These are phyloP conservation scores for Cyaniris semiargus DNA, from an alignment of 2,888 invertebrate species.

Conservation along the genomic window DNA sequence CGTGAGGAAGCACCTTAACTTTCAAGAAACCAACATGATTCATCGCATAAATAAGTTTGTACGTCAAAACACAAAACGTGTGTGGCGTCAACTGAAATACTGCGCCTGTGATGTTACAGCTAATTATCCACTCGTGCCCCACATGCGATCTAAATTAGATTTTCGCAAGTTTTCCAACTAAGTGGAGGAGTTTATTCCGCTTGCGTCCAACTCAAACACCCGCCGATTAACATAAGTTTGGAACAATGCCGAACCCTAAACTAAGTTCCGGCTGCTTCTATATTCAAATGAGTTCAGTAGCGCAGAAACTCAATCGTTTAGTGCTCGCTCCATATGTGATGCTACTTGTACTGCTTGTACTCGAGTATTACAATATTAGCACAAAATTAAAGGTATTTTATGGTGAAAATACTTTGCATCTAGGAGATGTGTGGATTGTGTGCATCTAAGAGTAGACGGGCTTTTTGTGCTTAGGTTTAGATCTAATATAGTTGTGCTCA, in stretches of 20 bases:
- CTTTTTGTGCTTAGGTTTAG: too few species aligned
- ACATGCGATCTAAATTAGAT: slow-evolving; percentile 56
- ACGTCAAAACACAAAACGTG: slow-evolving; percentile 34
- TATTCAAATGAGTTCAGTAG: slow-evolving; percentile 66
- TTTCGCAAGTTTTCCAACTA: slow-evolving; percentile 54
- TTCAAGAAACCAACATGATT: neutral
- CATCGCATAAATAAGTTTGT: neutral
- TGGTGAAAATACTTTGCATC: neutral
- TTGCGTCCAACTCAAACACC: slow-evolving; percentile 57
- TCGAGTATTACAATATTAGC: neutral
- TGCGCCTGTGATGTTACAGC: slow-evolving; percentile 54
- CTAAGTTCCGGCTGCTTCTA: slow-evolving; percentile 56
- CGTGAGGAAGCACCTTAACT: neutral
- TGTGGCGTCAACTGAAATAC: slow-evolving; percentile 45
- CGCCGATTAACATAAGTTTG: slow-evolving; percentile 62
- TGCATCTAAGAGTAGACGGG: neutral
- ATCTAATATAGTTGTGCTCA: too few species aligned
- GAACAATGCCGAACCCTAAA: slow-evolving; percentile 58
- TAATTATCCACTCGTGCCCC: slow-evolving; percentile 57
- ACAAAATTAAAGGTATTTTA: neutral
- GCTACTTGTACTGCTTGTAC: slow-evolving; percentile 31
- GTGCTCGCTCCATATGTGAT: slow-evolving; percentile 43
- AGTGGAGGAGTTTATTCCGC: slow-evolving; percentile 48
- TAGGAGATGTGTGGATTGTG: neutral
- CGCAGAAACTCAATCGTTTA: slow-evolving; percentile 56